Evolutionary conservation across 2,113 vertebrate species (phyloP).

Genomic region (Gnathonemus longibarbis): DNA sequence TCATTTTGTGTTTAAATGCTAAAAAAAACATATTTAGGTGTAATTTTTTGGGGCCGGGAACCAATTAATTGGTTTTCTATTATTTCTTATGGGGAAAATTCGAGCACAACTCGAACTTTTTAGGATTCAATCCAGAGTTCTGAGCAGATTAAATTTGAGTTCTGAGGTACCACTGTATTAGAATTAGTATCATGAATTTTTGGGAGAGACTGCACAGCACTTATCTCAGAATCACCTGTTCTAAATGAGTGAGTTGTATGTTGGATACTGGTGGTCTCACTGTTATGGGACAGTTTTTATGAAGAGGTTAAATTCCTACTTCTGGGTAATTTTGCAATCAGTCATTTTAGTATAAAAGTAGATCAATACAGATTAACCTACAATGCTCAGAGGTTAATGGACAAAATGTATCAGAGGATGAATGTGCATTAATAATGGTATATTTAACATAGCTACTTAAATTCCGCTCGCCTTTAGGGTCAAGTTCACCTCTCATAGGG

Average conservation of each 20-base stretch:
- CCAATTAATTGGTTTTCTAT: too few species aligned
- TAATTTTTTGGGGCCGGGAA: too few species aligned
- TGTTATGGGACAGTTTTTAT: background rate
- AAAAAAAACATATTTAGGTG: too few species aligned
- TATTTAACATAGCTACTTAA: background rate
- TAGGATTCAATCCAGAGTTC: too few species aligned
- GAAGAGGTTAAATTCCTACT: background rate
- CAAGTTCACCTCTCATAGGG: background rate
- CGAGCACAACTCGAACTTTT: too few species aligned
- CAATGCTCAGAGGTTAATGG: background rate
- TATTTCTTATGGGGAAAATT: too few species aligned
- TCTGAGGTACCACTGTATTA: background rate
- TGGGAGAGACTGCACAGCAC: background rate
- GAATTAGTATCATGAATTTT: background rate
- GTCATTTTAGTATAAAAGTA: background rate
- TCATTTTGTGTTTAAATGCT: too few species aligned
- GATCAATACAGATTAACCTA: background rate
- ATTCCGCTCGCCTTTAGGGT: background rate
- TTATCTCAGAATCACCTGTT: background rate
- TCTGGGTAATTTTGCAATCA: background rate
- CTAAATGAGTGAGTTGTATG: background rate
- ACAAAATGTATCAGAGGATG: background rate
- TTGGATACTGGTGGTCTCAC: background rate
- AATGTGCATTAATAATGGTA: background rate
- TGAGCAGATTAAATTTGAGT: too few species aligned